Evolutionary conservation across 2,113 vertebrate species (phyloP).

Genomic region (Mellivora capensis): DNA sequence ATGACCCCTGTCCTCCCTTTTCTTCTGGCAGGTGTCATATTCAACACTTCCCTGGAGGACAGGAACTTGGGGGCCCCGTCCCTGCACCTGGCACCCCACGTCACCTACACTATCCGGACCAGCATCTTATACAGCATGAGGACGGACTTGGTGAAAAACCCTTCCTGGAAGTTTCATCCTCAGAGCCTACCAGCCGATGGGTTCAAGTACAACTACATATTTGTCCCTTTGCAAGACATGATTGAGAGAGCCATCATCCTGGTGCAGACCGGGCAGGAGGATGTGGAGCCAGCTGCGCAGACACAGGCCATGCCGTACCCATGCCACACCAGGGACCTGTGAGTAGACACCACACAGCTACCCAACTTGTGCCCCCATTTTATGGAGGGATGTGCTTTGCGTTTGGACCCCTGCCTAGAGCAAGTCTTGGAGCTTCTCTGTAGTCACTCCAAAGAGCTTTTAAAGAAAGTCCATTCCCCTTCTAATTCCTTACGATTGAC

Average conservation of each 20-base stretch:
- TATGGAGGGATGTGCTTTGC: not conserved
- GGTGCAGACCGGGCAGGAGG: slow-evolving; percentile 73
- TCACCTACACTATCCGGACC: slow-evolving; percentile 81
- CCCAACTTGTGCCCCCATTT: not conserved
- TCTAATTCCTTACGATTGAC: not conserved
- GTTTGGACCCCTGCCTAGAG: not conserved
- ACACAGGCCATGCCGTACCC: slow-evolving; percentile 82
- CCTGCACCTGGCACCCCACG: slow-evolving; percentile 40
- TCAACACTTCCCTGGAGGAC: slow-evolving; percentile 12
- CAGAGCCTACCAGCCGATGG: slow-evolving; percentile 78
- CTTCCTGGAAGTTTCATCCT: slow-evolving; percentile 81
- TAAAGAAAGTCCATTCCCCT: not conserved
- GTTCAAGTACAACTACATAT: slow-evolving; percentile 84
- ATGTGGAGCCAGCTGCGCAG: slow-evolving; percentile 60
- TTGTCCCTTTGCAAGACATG: slow-evolving; percentile 84
- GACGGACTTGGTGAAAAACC: slow-evolving; percentile 79
- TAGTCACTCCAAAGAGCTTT: not conserved
- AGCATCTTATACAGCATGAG: slow-evolving; percentile 81
- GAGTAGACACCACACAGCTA: slow-evolving; percentile 55
- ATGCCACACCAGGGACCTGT: slow-evolving; percentile 82
- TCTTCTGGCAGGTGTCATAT: slow-evolving; percentile 77
- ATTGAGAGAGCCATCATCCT: slow-evolving; percentile 82
- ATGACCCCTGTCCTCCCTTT: not conserved
- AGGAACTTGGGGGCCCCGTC: not conserved
- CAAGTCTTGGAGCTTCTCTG: not conserved